Percentiles rank a stretch among this genome's conserved stretches.
These are phyloP conservation scores for Dexiosoma caninum DNA, from an alignment of 2,888 invertebrate genomes.

Conservation along the genomic window DNA sequence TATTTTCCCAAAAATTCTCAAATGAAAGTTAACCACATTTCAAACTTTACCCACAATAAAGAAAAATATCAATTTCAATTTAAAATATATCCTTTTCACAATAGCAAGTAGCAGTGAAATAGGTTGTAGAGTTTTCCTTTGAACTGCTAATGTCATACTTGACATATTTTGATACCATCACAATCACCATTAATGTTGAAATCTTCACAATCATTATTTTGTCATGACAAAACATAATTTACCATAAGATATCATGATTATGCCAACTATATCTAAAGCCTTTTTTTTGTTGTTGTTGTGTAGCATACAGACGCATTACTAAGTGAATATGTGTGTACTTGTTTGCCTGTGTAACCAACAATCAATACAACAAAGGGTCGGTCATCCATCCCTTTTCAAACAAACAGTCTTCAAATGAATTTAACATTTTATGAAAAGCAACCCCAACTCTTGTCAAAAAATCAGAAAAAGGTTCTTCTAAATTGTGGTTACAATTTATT, in stretches of 20 bases:
- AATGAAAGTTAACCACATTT: neutral
- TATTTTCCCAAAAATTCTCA: no score
- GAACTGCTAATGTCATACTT: conserved; percentile 27
- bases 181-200: conserved; percentile 3
- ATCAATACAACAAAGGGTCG: conserved; percentile 2
- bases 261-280: neutral
- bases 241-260: conserved; percentile 29
- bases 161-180: conserved; percentile 31
- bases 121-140: neutral
- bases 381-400: conserved; percentile 6
- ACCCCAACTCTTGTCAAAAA: neutral
- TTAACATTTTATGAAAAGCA: neutral
- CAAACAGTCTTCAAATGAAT: neutral
- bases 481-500: conserved; percentile 31
- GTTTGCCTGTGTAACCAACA: neutral
- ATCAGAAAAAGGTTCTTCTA: neutral
- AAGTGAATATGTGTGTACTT: neutral
- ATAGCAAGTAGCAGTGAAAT: neutral
- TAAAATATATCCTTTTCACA: neutral
- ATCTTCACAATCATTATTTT: neutral
- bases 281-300: conserved; percentile 5
- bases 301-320: neutral
- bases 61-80: conserved; percentile 27
- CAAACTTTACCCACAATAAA: neutral
- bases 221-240: conserved; percentile 15